A percentile compares a stretch with the other conserved stretches of the same genome.
phyloP scores from a whole-genome alignment of 2,888 invertebrate genomes.

The Hirtodrosophila histrioides region DNA sequence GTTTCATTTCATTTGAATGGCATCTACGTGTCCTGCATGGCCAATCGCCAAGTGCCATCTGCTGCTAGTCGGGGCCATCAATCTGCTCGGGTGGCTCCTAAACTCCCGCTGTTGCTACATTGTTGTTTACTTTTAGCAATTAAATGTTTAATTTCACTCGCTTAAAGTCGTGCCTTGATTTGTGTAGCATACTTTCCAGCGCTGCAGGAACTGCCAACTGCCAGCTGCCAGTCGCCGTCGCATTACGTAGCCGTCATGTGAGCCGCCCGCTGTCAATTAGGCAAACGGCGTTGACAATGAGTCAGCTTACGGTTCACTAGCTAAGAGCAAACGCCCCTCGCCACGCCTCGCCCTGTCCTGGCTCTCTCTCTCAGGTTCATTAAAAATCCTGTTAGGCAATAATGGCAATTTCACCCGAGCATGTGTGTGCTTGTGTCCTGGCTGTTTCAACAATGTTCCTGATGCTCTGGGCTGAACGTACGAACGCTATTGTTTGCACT shows the following conservation, averaged over 20 bases:
- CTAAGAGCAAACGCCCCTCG: slow-evolving; percentile 32
- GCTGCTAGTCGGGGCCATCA: slow-evolving; percentile 44
- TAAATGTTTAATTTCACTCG: slow-evolving; percentile 64
- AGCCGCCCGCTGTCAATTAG: slow-evolving; percentile 59
- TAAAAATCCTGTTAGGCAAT: slow-evolving; percentile 62
- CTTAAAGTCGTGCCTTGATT: slow-evolving; percentile 42
- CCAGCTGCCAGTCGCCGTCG: not conserved
- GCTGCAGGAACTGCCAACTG: slow-evolving; percentile 5
- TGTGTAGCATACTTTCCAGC: slow-evolving; percentile 32
- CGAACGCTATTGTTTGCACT: slow-evolving; percentile 16
- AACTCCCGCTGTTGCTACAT: slow-evolving; percentile 3
- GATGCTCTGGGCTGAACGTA: slow-evolving; percentile 7
- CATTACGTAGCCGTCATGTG: slow-evolving; percentile 48
- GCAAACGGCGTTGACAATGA: slow-evolving; percentile 58
- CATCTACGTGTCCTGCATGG: slow-evolving; percentile 62
- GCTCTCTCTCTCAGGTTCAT: slow-evolving; percentile 47
- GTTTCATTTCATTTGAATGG: slow-evolving; percentile 70
- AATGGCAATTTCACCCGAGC: slow-evolving; percentile 29
- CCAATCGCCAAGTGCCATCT: slow-evolving; percentile 44
- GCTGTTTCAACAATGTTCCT: slow-evolving; percentile 8
- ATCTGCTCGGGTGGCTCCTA: slow-evolving; percentile 52
- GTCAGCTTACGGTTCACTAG: slow-evolving; percentile 33
- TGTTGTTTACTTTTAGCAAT: slow-evolving; percentile 60
- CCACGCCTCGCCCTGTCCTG: slow-evolving; percentile 1
- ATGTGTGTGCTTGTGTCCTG: slow-evolving; percentile 2